Conservation (phyloP, 2,113 vertebrate genomes). For the Muntiacus muntjak region DNA sequence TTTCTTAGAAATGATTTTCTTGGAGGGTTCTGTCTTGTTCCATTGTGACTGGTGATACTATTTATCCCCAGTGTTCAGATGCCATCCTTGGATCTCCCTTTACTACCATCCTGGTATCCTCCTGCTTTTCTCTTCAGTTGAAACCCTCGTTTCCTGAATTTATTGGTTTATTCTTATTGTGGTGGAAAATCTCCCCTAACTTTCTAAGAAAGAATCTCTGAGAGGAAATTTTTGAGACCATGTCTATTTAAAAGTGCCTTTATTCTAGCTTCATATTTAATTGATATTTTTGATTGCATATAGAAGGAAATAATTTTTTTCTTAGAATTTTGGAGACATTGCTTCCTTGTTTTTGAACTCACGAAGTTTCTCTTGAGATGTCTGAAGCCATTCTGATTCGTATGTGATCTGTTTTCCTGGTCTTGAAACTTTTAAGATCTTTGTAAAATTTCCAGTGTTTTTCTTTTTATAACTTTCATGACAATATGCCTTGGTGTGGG, state of each 20-base stretch:
- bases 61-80: background rate
- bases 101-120: background rate
- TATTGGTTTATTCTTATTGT: background rate
- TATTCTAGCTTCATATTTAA: background rate
- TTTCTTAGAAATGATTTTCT: background rate
- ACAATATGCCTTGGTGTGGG: background rate
- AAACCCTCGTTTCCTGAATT: background rate
- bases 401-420: background rate
- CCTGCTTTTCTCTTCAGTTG: background rate
- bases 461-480: background rate
- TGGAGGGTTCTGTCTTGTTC: background rate
- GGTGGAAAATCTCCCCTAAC: background rate
- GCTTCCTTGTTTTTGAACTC: background rate
- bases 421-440: background rate
- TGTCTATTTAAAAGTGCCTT: background rate
- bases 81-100: background rate
- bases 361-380: background rate
- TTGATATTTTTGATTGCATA: background rate
- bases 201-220: background rate
- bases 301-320: background rate
- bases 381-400: background rate
- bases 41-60: background rate
- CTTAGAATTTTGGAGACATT: background rate
- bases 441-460: background rate
- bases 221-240: background rate